Conservation (phyloP, 2,888 invertebrate species). For the Cetonia aurata region DNA sequence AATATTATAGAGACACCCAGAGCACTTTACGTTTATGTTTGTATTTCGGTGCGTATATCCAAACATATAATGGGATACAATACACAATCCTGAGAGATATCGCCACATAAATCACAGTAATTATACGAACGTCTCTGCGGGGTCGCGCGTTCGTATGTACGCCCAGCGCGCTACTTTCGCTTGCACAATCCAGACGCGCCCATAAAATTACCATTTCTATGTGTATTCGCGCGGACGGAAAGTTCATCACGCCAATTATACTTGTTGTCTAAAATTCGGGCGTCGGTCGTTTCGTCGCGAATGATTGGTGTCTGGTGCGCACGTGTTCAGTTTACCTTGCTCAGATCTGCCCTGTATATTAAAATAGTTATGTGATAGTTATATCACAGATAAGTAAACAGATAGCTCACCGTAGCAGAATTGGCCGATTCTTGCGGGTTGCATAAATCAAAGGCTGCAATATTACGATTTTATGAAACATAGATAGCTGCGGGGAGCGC, state of each 20-base stretch:
- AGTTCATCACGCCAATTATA: conserved; percentile 15
- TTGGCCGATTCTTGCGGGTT: too few relatives aligned
- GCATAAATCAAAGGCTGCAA: too few relatives aligned
- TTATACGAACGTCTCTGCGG: conserved; percentile 49
- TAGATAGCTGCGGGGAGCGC: too few relatives aligned
- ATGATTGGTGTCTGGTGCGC: too few relatives aligned
- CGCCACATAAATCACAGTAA: conserved; percentile 49
- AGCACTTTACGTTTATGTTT: too few relatives aligned
- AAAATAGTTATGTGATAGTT: too few relatives aligned
- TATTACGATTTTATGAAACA: too few relatives aligned
- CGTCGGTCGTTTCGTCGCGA: too few relatives aligned
- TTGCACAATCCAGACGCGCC: conserved; percentile 46
- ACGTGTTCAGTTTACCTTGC: too few relatives aligned
- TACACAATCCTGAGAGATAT: conserved; percentile 44
- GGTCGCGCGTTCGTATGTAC: conserved; percentile 38
- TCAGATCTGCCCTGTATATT: too few relatives aligned
- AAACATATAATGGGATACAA: not conserved
- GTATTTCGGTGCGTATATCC: not conserved
- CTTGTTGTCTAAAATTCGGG: conserved; percentile 1
- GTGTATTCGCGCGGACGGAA: conserved; percentile 24
- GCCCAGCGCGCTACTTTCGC: conserved; percentile 38
- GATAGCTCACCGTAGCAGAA: too few relatives aligned
- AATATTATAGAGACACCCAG: conserved; percentile 13
- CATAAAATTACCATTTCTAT: conserved; percentile 48
- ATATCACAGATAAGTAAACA: too few relatives aligned